Base-by-base conservation (phyloP, 2,113 vertebrate species). In the Mugil cephalus region DNA sequence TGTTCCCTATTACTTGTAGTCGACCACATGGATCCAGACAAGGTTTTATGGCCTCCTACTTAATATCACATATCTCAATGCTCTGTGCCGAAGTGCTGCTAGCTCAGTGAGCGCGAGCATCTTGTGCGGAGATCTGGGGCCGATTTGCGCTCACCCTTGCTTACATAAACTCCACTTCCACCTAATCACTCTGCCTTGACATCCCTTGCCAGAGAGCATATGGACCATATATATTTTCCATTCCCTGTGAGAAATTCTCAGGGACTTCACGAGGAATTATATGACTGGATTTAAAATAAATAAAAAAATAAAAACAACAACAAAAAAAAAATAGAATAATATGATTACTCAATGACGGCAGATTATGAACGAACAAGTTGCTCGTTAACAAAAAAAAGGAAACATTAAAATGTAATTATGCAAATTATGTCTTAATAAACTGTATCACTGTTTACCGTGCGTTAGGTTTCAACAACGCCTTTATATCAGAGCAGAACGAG, bases 141-240 rank as follows among this genome's bases (percentile, higher is more conserved):
- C 67, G 87, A 90, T 88, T 87, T 89, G 83, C 62, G 54, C 87
- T 90, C 83, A 69, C 75, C 70, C 52, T 82, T 87, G 85, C 82
- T 90, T 84, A 87, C 82, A 83, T 76, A 79, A 86, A 90, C 89
- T 92, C 86, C 65, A 88, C 84, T 92, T 92, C 90, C 92, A 92
- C 91, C 92, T 92, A 91, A 93, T 93, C 90, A 91, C 83, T 93
- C 93, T 92, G 76, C 74, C 80, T 84, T 89, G 84, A 90, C 90
- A 88, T 87, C 84, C 69, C 80, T 82, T 83, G 88, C 80, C 75
- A 78, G 62, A 80, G 46, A 92, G 77, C 91, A 88, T 82, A 86
- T 87, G 83, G 79, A 68, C 88, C 51, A 61, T 86, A 79, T 77
- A 78, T 69, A 34, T 80, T 84, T 84, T 81, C 81, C 75, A 62